Evolutionary conservation across 2,797 vertebrate genomes (phyloP), one percentile per base, ranked within the genome.

Genomic region (Alcedo quadribrachys): DNA sequence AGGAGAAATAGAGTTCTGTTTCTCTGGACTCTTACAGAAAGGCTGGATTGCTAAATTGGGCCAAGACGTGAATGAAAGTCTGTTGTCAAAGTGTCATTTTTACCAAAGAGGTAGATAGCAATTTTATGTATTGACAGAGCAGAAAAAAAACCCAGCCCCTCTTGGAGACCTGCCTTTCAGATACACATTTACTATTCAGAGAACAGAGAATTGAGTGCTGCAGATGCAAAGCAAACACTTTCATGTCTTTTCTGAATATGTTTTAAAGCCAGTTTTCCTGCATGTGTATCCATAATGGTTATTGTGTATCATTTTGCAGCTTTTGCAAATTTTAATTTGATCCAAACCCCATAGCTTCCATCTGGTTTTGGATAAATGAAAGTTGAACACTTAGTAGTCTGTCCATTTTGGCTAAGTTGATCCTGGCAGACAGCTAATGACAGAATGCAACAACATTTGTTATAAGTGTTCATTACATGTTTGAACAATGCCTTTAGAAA

Each of bases 121-220:
- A 92, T 92, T 89, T 92, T 60, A 40, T 78, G 40, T 69, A 87
- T 40, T 60, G 80, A 95, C 22, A 10, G 63, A 79, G 24, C 18
- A 62, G 66, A 30, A 85, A 87, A 63, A 71, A 19, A 0, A 40
- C 37, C 0, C 63, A 67, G 12, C 25, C 22, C 6, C 15, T 75
- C 50, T 96, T 94, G 86, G 88, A 94, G 58, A 82, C 84, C 69
- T 94, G 94, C 91, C 84, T 90, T 96, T 93, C 55, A 85, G 30
- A 78, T 69, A 28, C 22, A 33, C 37, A 66, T 57, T 87, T 87
- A 35, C 62, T 75, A 62, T 90, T 94, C 65, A 78, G 45, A 77
- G 62, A 62, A 55, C 43, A 87, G 73, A 76, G 77, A 93, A 80
- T 0, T 32, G 81, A 80, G 16, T 62, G 58, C 66, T 85, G 53